These are phyloP conservation scores for Galerucella nymphaeae DNA, from an alignment of 2,888 invertebrate species.

Conservation along the genomic window DNA sequence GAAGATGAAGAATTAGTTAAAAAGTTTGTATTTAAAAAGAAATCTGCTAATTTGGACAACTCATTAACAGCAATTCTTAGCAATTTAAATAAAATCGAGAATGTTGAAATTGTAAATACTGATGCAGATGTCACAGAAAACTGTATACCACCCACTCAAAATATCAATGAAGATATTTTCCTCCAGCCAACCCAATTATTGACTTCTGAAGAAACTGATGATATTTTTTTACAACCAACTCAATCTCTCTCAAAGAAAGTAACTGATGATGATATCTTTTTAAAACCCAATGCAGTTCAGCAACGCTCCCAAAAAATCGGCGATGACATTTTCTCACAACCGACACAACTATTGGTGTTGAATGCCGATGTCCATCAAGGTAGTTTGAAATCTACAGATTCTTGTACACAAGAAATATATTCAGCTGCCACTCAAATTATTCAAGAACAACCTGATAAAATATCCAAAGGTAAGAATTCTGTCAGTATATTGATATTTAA, in stretches of 20 bases:
- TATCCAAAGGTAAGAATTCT: neutral
- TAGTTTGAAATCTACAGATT: neutral
- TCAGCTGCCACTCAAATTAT: constrained; percentile 33
- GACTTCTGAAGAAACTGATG: constrained; percentile 14
- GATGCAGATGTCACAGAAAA: constrained; percentile 5
- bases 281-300: constrained; percentile 23
- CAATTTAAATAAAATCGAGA: constrained; percentile 10
- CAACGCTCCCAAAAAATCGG: neutral
- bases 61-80: constrained; percentile 37
- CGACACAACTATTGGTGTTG: neutral
- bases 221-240: constrained; percentile 33
- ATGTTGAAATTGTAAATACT: constrained; percentile 34
- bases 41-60: constrained; percentile 32
- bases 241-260: constrained; percentile 11
- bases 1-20: constrained; percentile 28
- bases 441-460: neutral
- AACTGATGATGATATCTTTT: constrained; percentile 5
- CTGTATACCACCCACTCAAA: neutral
- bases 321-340: constrained; percentile 13
- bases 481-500: neutral
- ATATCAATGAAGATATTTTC: constrained; percentile 1
- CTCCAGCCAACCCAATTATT: constrained; percentile 47
- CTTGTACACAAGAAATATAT: constrained; percentile 32
- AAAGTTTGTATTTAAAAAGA: constrained; percentile 43
- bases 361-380: neutral